Percentiles rank a stretch among this genome's conserved stretches.
These are phyloP conservation scores for Frankliniella intonsa DNA, from an alignment of 2,888 invertebrate genomes.

Conservation along the genomic window DNA sequence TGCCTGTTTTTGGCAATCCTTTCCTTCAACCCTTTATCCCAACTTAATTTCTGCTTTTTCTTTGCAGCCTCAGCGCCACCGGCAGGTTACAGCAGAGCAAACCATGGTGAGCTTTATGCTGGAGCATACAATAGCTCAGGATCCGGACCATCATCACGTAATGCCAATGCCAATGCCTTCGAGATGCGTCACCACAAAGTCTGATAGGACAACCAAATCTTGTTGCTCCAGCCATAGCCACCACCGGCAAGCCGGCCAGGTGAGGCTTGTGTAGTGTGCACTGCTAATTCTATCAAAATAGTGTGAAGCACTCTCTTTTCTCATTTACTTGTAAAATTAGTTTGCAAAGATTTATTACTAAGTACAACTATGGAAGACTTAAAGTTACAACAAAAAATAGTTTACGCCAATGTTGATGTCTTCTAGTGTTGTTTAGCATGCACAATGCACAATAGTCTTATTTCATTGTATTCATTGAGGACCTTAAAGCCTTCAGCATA, in stretches of 20 bases:
- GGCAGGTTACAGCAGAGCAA: slow-evolving; percentile 48
- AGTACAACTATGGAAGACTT: too few relatives aligned
- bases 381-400: too few relatives aligned
- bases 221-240: slow-evolving; percentile 36
- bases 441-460: neutral
- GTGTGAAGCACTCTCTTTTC: neutral
- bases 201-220: slow-evolving; percentile 48
- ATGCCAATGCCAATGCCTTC: slow-evolving; percentile 55
- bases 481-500: neutral
- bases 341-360: too few relatives aligned
- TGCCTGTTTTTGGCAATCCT: neutral
- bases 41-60: slow-evolving; percentile 38
- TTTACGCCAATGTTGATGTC: too few relatives aligned
- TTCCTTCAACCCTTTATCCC: slow-evolving; percentile 35
- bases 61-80: slow-evolving; percentile 49
- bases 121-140: slow-evolving; percentile 56
- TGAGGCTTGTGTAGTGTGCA: neutral
- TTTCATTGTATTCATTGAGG: neutral
- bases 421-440: neutral
- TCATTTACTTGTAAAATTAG: neutral
- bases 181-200: slow-evolving; percentile 73
- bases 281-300: neutral
- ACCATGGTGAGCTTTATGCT: slow-evolving; percentile 60
- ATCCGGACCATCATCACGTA: slow-evolving; percentile 14
- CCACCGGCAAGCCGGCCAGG: slow-evolving; percentile 20